Percentiles rank a stretch among this genome's conserved stretches.
phyloP scores from a whole-genome alignment of 2,113 vertebrate genomes.

The Tamias sibiricus region DNA sequence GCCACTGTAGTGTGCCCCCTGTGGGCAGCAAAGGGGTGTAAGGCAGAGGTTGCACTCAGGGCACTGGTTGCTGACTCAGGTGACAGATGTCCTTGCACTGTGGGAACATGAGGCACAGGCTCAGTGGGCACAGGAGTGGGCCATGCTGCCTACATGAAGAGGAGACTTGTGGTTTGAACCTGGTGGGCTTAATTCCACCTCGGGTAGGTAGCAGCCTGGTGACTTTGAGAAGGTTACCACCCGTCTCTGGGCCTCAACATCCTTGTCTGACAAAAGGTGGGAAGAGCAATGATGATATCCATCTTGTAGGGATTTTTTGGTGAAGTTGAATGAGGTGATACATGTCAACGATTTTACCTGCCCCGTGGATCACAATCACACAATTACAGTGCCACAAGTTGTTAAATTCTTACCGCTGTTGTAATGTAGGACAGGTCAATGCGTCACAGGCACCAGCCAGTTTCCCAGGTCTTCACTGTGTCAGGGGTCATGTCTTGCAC shows the following conservation, averaged over 20 bases:
- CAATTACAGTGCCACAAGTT: neutral
- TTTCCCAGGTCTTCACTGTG: neutral
- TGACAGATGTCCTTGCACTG: neutral
- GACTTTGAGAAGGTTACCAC: neutral
- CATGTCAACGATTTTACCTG: neutral
- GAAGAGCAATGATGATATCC: neutral
- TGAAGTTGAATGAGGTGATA: neutral
- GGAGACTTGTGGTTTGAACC: neutral
- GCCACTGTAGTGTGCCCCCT: rapidly evolving
- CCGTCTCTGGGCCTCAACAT: too few species aligned
- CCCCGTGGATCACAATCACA: too few species aligned
- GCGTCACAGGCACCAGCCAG: neutral
- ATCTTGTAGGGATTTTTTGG: neutral
- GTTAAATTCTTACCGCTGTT: neutral
- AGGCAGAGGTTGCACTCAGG: neutral
- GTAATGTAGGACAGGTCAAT: neutral
- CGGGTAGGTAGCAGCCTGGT: neutral
- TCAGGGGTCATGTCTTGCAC: neutral
- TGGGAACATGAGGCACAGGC: neutral
- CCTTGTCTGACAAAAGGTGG: neutral
- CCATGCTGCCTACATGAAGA: neutral
- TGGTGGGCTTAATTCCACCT: neutral
- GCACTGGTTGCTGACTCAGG: neutral
- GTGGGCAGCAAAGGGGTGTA: neutral
- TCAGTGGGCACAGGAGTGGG: too few species aligned